Conservation (phyloP, 2,888 invertebrate species). For the Lymantria monacha region DNA sequence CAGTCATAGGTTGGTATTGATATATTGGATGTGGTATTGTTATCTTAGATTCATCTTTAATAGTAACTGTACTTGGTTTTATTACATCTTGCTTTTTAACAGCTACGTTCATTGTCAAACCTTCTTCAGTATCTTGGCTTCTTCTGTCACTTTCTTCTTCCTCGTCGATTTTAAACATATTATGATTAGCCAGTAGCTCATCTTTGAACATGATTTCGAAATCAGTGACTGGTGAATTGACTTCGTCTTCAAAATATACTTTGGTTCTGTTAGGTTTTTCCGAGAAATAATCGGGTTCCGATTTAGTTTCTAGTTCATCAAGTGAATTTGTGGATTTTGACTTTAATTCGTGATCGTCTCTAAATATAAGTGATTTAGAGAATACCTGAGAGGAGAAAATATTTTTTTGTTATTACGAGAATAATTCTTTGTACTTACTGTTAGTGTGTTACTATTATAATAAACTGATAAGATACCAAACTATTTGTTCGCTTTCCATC, state of each 20-base stretch:
- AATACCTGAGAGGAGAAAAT: constrained; percentile 64
- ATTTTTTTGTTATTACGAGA: neutral
- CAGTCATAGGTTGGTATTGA: constrained; percentile 66
- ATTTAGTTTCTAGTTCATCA: constrained; percentile 72
- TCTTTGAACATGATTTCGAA: constrained; percentile 81
- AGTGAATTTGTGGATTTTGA: constrained; percentile 52
- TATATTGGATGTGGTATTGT: constrained; percentile 64
- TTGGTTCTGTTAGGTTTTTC: constrained; percentile 72
- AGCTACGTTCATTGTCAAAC: constrained; percentile 67
- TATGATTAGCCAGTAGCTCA: constrained; percentile 61
- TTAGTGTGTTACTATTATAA: neutral
- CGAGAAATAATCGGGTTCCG: constrained; percentile 67
- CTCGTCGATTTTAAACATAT: constrained; percentile 77
- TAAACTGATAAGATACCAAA: no score
- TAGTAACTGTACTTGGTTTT: constrained; percentile 70
- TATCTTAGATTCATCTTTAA: constrained; percentile 73
- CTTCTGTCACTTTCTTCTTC: constrained; percentile 69
- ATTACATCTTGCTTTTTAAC: constrained; percentile 69
- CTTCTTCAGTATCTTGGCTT: constrained; percentile 68
- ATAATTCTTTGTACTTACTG: neutral
- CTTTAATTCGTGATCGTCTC: constrained; percentile 70
- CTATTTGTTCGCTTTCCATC: no score
- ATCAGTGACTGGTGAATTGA: constrained; percentile 74
- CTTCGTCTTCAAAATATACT: constrained; percentile 77
- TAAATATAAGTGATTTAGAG: constrained; percentile 77